These are phyloP conservation scores for Palaemon carinicauda DNA, from an alignment of 1,140 invertebrate species.

Conservation along the genomic window DNA sequence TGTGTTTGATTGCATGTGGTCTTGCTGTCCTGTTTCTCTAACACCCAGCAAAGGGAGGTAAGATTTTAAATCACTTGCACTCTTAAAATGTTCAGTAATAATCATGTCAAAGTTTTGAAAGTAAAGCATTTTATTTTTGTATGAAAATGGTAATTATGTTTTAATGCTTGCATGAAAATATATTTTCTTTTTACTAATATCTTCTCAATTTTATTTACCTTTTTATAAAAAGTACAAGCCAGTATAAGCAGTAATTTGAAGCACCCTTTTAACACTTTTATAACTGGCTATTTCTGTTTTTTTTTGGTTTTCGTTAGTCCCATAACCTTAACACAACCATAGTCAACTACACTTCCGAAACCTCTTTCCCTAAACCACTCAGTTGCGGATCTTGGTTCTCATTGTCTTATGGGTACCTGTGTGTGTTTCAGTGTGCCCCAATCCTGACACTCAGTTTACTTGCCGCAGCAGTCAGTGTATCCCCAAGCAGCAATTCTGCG, in stretches of 20 bases:
- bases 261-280: background rate
- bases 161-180: conserved; percentile 9
- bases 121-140: background rate
- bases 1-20: conserved; percentile 3
- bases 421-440: conserved; percentile 62
- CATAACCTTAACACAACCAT: background rate
- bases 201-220: conserved; percentile 14
- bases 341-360: background rate
- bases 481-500: conserved; percentile 71
- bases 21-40: background rate
- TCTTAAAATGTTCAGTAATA: background rate
- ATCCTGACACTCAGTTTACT: conserved; percentile 66
- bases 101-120: background rate
- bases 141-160: background rate
- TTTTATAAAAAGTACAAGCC: background rate
- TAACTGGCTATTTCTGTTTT: background rate
- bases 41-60: conserved; percentile 19
- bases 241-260: too few species aligned
- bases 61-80: background rate
- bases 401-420: conserved; percentile 61
- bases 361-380: background rate
- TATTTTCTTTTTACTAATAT: conserved; percentile 32
- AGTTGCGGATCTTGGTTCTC: conserved; percentile 16
- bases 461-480: conserved; percentile 79
- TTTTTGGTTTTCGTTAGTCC: background rate